Evolutionary conservation across 1,140 invertebrate genomes (phyloP), one percentile per base, ranked within the genome.

Genomic region (Glomeris maerens): DNA sequence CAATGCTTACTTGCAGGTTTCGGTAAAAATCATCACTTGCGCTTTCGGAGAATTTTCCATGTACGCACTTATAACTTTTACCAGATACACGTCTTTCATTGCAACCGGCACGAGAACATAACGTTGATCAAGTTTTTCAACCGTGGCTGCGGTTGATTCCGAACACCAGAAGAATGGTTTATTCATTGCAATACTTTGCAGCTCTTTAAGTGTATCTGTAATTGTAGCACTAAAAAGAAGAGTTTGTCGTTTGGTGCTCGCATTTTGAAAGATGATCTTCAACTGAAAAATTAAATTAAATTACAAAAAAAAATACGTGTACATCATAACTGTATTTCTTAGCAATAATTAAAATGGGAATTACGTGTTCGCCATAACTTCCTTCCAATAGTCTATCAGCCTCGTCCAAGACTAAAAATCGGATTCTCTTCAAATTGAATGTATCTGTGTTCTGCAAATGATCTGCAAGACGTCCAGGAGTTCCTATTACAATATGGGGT

Each of bases 191-290:
- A 82, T 72, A 57, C 76, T 62, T 64, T 82, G 79, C 17, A 87
- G 68, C 66, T 80, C 79, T 49, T 80, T 70, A 25, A 87, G 66
- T 52, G 82, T 78, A 64, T 92, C 84, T 5, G 89, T 94, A 63
- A 97, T 90, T 14, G 95, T 98, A 1, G 95, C 95, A 50, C 92
- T 96, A 62, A 97, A 98, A 23, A 97, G 72, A 27, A 95, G 71
- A 21, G 83, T 91, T 62, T 90, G 86, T 57, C 83, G 75, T 40
- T 81, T 76, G 55, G 78, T 76, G 0, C 92, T 87, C 39, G 97
- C 66, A 5, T 77, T 75, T 52, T 75, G 67, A 61, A 94, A 81
- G 59, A 97, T 93, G 46, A 78, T 80, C 62, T 82, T 72, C 22
- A 97, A 50, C 66, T 70, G 54, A 57, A 59, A 55, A 44, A 20